These are phyloP conservation scores for Craniophora ligustri DNA, from an alignment of 2,888 invertebrate species.

Conservation along the genomic window DNA sequence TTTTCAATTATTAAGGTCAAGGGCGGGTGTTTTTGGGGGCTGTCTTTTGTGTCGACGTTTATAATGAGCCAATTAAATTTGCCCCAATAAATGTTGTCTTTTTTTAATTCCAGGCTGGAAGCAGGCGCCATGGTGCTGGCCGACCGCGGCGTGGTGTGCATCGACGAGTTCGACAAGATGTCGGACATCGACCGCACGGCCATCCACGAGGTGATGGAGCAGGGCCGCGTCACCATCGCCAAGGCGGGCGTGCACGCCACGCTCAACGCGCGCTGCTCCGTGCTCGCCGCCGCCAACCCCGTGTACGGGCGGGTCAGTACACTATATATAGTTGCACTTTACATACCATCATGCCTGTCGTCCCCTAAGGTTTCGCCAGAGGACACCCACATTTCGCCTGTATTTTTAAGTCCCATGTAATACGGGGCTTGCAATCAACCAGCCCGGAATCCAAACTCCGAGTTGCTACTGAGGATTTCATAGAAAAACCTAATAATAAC, in stretches of 20 bases:
- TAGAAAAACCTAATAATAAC: no score
- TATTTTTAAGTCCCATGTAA: no score
- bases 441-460: no score
- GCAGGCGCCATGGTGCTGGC: conserved; percentile 99
- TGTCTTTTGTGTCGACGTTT: no score
- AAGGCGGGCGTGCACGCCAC: conserved; percentile 99
- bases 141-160: conserved; percentile 98
- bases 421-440: no score
- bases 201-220: conserved; percentile 99
- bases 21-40: no score
- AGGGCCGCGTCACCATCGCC: conserved; percentile 98
- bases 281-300: conserved; percentile 99
- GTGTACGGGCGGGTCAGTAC: conserved; percentile 90
- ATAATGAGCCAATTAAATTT: no score
- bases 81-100: background rate
- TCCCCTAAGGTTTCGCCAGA: no score
- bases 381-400: no score
- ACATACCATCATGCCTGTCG: no score
- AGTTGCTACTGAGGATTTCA: no score
- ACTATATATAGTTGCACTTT: background rate
- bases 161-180: conserved; percentile 99
- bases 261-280: conserved; percentile 98
- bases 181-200: conserved; percentile 99
- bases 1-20: no score
- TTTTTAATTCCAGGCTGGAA: conserved; percentile 90